Conservation (phyloP, 2,888 invertebrate species). For the Eristalis intricaria region DNA sequence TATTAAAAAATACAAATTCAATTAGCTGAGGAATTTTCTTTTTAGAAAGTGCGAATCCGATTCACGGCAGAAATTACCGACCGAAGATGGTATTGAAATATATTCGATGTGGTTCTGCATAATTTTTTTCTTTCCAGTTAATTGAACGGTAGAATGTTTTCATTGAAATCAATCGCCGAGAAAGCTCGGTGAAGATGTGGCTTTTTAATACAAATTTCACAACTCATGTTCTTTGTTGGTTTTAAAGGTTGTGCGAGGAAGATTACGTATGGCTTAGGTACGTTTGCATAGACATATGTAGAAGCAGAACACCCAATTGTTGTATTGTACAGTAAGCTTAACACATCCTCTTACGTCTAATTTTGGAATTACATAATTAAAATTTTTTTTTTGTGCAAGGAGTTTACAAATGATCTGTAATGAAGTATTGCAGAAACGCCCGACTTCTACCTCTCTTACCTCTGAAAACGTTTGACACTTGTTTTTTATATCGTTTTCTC, state of each 20-base stretch:
- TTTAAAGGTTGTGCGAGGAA: not conserved
- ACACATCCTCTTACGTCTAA: no score
- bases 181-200: not conserved
- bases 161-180: conserved; percentile 3
- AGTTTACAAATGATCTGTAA: no score
- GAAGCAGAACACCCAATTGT: not conserved
- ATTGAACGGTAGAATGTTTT: conserved; percentile 31
- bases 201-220: not conserved
- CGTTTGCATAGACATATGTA: no score
- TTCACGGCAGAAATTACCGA: conserved; percentile 43
- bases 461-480: no score
- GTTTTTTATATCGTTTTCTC: no score
- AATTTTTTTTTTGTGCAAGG: no score
- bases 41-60: conserved; percentile 70
- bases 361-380: no score
- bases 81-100: conserved; percentile 28
- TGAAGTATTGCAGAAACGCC: no score
- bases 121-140: conserved; percentile 29
- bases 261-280: not conserved
- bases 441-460: no score
- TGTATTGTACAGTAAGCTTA: no score
- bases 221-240: not conserved
- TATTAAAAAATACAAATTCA: conserved; percentile 63
- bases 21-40: conserved; percentile 71
- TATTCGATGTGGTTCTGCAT: conserved; percentile 27